Evolutionary conservation across 2,888 invertebrate genomes (phyloP).

Genomic region (Craniophora ligustri): DNA sequence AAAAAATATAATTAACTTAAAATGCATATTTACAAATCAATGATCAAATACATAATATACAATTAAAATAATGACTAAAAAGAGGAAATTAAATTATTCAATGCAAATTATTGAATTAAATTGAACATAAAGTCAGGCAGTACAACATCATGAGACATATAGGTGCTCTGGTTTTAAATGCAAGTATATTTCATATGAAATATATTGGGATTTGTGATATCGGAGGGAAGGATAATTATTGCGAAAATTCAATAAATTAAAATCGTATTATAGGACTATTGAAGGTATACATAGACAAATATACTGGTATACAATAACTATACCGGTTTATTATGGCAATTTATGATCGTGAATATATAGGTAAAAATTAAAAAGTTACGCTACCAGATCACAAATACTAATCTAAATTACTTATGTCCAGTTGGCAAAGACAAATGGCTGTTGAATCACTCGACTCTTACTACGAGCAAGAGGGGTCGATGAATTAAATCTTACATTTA

Average conservation of each 20-base stretch:
- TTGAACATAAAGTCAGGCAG: slow-evolving; percentile 67
- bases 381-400: slow-evolving; percentile 88
- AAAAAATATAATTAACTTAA: slow-evolving; percentile 84
- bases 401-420: slow-evolving; percentile 83
- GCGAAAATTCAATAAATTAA: slow-evolving; percentile 67
- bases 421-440: slow-evolving; percentile 88
- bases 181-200: slow-evolving; percentile 63
- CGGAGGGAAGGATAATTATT: slow-evolving; percentile 72
- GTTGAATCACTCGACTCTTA: slow-evolving; percentile 82
- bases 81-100: slow-evolving; percentile 74
- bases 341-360: slow-evolving; percentile 79
- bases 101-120: slow-evolving; percentile 65
- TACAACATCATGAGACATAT: slow-evolving; percentile 63
- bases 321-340: slow-evolving; percentile 84
- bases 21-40: slow-evolving; percentile 87
- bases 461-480: slow-evolving; percentile 79
- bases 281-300: slow-evolving; percentile 62
- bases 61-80: slow-evolving; percentile 87
- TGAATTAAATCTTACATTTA: slow-evolving; percentile 72
- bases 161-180: slow-evolving; percentile 72
- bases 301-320: slow-evolving; percentile 70
- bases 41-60: slow-evolving; percentile 85
- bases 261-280: slow-evolving; percentile 60
- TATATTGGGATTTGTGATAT: slow-evolving; percentile 57
- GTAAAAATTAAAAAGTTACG: slow-evolving; percentile 82